Percentiles rank a stretch among this genome's conserved stretches.
Conservation (phyloP, 2,888 invertebrate genomes). For the Busseola fusca region DNA sequence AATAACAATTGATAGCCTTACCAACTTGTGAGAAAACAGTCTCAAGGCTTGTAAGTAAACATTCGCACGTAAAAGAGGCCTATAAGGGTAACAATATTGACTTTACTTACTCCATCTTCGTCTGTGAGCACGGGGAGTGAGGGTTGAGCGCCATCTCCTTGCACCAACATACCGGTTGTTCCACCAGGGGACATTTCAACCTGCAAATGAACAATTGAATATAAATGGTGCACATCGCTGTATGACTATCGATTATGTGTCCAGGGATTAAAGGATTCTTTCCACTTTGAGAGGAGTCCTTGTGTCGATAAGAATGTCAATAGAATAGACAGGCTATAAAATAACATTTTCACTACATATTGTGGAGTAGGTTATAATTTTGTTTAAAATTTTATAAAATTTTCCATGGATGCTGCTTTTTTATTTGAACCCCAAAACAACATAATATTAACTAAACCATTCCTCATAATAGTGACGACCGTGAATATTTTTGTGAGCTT, state of each 20-base stretch:
- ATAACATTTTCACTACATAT: not conserved
- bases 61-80: not conserved
- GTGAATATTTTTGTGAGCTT: not conserved
- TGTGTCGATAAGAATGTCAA: not conserved
- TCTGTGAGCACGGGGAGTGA: constrained; percentile 85
- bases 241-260: not conserved
- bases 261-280: not conserved
- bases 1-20: not conserved
- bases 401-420: not conserved
- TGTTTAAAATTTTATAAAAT: not conserved
- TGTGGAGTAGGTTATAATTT: not conserved
- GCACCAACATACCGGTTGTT: constrained; percentile 90
- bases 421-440: not conserved
- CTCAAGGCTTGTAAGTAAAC: not conserved
- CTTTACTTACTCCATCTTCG: constrained; percentile 83
- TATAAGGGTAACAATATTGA: not conserved
- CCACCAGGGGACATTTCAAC: constrained; percentile 91
- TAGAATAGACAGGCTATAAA: not conserved
- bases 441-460: not conserved
- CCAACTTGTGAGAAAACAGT: not conserved
- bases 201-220: constrained; percentile 59
- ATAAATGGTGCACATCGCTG: not conserved
- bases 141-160: constrained; percentile 84
- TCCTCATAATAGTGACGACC: not conserved
- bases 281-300: not conserved